A percentile compares a stretch with the other conserved stretches of the same genome.
These are phyloP conservation scores for Merops nubicus DNA, from an alignment of 2,113 vertebrate genomes.

Conservation along the genomic window DNA sequence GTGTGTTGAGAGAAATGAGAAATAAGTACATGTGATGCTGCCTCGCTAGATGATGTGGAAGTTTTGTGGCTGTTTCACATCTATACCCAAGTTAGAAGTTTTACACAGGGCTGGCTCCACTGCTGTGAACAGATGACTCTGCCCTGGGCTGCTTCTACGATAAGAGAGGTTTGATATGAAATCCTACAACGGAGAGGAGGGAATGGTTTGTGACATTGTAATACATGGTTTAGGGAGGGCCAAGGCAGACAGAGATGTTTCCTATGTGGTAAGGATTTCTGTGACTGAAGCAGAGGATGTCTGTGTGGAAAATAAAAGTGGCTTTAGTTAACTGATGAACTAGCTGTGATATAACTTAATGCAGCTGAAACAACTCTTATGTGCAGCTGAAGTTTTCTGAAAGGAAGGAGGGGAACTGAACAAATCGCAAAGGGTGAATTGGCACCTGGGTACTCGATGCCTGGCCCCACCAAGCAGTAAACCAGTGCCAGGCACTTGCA, in stretches of 20 bases:
- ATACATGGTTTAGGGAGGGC: background rate
- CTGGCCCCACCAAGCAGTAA: background rate
- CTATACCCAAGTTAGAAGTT: background rate
- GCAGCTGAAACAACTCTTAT: background rate
- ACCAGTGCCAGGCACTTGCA: background rate
- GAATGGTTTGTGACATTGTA: background rate
- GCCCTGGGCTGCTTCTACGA: background rate
- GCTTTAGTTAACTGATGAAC: background rate
- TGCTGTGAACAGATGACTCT: background rate
- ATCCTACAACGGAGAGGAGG: background rate
- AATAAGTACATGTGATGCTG: background rate
- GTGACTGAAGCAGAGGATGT: background rate
- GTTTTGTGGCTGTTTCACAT: background rate
- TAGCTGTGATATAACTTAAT: background rate
- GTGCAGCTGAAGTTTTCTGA: background rate
- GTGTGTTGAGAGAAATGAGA: background rate
- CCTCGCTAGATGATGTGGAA: background rate
- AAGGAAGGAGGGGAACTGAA: background rate
- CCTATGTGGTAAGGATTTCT: background rate
- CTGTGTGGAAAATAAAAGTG: background rate
- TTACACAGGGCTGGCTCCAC: background rate
- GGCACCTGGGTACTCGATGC: fast-evolving
- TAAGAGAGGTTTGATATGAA: background rate
- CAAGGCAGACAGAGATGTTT: background rate
- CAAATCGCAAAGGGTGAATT: background rate